Base-by-base conservation (phyloP, 2,888 invertebrate species). In the Norana najaformis region DNA sequence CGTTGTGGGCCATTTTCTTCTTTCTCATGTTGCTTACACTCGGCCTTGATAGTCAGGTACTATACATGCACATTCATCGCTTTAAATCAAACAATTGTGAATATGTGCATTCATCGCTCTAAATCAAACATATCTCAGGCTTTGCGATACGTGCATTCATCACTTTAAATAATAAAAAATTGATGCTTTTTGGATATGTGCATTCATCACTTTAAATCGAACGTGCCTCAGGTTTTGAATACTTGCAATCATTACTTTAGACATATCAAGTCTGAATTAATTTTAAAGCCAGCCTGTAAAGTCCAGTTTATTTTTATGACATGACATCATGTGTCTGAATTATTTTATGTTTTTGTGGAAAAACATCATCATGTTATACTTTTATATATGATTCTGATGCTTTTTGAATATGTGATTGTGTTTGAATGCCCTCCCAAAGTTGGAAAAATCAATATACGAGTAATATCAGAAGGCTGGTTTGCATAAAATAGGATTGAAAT, bases 1-100 rank as follows among this genome's bases (percentile, higher is more conserved):
- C 94, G 90, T 92, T 94, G 37, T 94, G 94, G 94, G 92, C 94
- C 30, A 92, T 94, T 30, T 92, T 94, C 37, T 94, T 94, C 92
- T 94, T 94, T 91, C 90, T 92, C 88, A 94, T 94, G 94, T 91
- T 94, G 90, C 92, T 94, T 89, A 93, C 94, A 11, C 90, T 90
- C 16, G 90, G 90, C n/a, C 82, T 90, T 18, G 90, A 90, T 47
- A 90, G 89, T 85, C 90, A 90, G 90, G 90, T 90, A 92, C 11
- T 18, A 39, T 69, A 69, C 69, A 69, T n/a, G 23, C 2, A 14
- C 11, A 47, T 47, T 47, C 47, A 47, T 47, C 23, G 23, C 47
- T 47, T 47, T 23, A 47, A 47, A 47, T 23, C 23, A 8, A 69
- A 69, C 5, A 69, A 8, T 69, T 69, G 30, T 69, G 69, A n/a